Evolutionary conservation across 2,113 vertebrate genomes (phyloP), one percentile per base, ranked within the genome.

Genomic region (Lophura nycthemera): DNA sequence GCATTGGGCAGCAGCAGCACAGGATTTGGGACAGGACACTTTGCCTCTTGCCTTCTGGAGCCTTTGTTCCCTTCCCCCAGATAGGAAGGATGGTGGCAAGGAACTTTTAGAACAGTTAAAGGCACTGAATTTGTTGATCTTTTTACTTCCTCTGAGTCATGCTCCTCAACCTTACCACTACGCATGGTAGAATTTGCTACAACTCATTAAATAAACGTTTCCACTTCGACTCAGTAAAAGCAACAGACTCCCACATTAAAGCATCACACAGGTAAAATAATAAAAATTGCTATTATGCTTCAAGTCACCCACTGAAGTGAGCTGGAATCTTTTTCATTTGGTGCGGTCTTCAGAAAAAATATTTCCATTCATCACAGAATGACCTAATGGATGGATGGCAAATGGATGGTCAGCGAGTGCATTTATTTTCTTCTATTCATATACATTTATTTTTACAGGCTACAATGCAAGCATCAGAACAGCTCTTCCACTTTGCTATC

Each of bases 381-480:
- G 81, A 89, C 78, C 83, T 92, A 87, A 93, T 66, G 86, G 89
- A 93, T 54, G 86, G 89, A 85, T 38, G 69, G 83, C 64, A 86
- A 89, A 79, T 30, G 83, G 90, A 92, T 21, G 91, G 88, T 88
- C 91, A 93, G 92, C 77, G 90, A 90, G 93, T 6, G 65, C 73
- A 83, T 43, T 93, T 40, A 56, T 60, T 52, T 47, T 74, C 76
- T 93, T 88, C 88, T 93, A 78, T 83, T 91, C 86, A 59, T 4
- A 76, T 36, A 42, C 72, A 59, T 70, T 91, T 70, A 88, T 92
- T 95, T 95, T 95, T 85, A 86, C 76, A 95, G 89, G 85, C 92
- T 67, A 86, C 90, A 88, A 81, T 60, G 92, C 93, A 93, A 77
- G 57, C 76, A 78, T 40, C 83, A 64, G 83, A 90, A 61, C 70